Evolutionary conservation across 2,113 vertebrate species (phyloP), one percentile per base, ranked within the genome.

Genomic region (Calonectris borealis): DNA sequence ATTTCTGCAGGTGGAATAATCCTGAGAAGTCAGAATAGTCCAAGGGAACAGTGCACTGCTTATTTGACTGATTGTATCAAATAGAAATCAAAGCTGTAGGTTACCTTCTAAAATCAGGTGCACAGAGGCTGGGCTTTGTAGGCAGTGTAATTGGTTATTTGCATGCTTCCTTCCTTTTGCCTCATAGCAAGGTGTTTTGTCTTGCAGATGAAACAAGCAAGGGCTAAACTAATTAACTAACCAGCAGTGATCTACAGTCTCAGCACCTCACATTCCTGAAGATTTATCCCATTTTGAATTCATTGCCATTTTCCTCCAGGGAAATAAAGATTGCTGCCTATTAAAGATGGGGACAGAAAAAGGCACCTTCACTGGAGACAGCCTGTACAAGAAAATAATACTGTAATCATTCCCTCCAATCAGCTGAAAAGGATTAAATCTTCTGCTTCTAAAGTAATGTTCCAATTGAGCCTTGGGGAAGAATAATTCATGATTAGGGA

Each of bases 401-500:
- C 98, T 98, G 97, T 98, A 98, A 99, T 99, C 98, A 99, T 99
- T 98, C 98, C 98, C 98, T 99, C 98, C 98, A 99, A 98, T 99
- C 98, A 99, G 98, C 98, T 98, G 98, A 98, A 98, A 98, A 98
- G 98, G 98, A 99, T 98, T 98, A 98, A 99, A 99, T 98, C 98
- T 99, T 98, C 98, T 98, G 98, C 98, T 98, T 98, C 98, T 98
- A 98, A 98, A 98, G 98, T 98, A 98, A 98, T 98, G 98, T 98
- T 98, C 98, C 98, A 98, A 98, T 98, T 98, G 98, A 98, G 98
- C 98, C 98, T 98, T 98, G 97, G 98, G 98, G 98, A 98, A 98
- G 98, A 99, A 99, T 99, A 98, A 98, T 98, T 98, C 98, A 98
- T 99, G 98, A 99, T 99, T 98, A 98, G 98, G 98, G 97, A 98